Percentiles rank a stretch among this genome's conserved stretches.
Conservation (phyloP, 2,888 invertebrate species). For the Torymus aiolomorphi region DNA sequence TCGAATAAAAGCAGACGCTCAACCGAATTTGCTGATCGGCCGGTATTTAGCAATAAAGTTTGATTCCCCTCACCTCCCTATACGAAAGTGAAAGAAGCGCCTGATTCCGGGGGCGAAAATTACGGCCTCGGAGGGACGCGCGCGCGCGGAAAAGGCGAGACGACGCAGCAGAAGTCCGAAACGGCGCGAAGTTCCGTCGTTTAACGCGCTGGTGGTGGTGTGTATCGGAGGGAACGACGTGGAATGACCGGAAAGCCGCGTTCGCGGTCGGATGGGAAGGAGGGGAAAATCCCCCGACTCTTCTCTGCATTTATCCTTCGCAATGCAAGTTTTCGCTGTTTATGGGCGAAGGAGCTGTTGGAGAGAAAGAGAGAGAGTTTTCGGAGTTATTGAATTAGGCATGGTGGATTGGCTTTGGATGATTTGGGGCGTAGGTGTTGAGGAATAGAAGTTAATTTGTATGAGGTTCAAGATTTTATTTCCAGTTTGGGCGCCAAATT, state of each 20-base stretch:
- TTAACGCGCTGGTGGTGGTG: constrained; percentile 61
- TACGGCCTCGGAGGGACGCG: constrained; percentile 67
- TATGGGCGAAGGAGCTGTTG: neutral
- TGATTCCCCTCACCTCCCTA: constrained; percentile 67
- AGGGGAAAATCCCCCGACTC: constrained; percentile 28
- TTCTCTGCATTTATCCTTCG: constrained; percentile 17
- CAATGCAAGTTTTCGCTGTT: neutral
- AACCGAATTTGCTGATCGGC: constrained; percentile 73
- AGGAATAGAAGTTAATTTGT: neutral
- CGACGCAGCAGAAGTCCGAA: constrained; percentile 54
- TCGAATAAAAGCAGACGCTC: neutral
- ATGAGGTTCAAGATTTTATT: too few species aligned
- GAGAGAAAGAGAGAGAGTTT: neutral
- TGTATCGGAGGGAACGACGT: neutral
- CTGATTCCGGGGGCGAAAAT: constrained; percentile 74
- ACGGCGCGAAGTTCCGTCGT: constrained; percentile 54
- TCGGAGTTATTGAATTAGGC: constrained; percentile 14
- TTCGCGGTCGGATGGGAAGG: constrained; percentile 44
- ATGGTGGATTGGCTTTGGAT: too few species aligned
- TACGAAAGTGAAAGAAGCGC: constrained; percentile 70
- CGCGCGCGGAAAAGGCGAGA: constrained; percentile 56
- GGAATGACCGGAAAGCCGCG: constrained; percentile 58
- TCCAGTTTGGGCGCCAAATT: too few species aligned
- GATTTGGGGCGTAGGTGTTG: neutral
- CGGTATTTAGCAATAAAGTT: constrained; percentile 76